Conservation (phyloP, 2,113 vertebrate genomes). For the Salvelinus alpinus region DNA sequence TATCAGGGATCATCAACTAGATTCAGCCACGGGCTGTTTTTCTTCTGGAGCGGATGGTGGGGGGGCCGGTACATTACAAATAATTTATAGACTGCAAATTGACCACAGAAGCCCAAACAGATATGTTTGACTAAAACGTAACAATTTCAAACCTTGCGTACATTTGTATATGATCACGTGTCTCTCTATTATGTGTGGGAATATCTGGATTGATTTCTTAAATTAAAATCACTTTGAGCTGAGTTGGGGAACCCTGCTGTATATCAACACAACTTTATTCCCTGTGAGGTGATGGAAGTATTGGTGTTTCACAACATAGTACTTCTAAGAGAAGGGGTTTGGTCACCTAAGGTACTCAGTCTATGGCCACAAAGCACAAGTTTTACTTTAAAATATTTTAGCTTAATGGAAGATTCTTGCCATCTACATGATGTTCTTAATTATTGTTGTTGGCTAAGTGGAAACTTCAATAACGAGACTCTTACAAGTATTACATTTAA, state of each 20-base stretch:
- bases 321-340: neutral
- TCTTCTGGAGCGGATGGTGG: too few relatives aligned
- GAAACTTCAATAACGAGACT: conserved; percentile 12
- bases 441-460: neutral
- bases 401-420: neutral
- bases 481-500: conserved; percentile 10
- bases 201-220: too few relatives aligned
- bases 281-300: neutral
- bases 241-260: neutral
- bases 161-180: too few relatives aligned
- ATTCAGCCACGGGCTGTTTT: too few relatives aligned
- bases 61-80: too few relatives aligned
- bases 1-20: too few relatives aligned
- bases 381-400: neutral
- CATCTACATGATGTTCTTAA: neutral
- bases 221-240: too few relatives aligned
- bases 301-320: conserved; percentile 11
- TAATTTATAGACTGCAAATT: too few relatives aligned
- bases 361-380: neutral
- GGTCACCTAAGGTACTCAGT: neutral
- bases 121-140: too few relatives aligned
- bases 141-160: too few relatives aligned
- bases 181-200: too few relatives aligned
- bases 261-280: conserved; percentile 19
- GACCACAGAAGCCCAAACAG: too few relatives aligned